phyloP scores from a whole-genome alignment of 2,888 invertebrate species.

The Sialis fuliginosa region DNA sequence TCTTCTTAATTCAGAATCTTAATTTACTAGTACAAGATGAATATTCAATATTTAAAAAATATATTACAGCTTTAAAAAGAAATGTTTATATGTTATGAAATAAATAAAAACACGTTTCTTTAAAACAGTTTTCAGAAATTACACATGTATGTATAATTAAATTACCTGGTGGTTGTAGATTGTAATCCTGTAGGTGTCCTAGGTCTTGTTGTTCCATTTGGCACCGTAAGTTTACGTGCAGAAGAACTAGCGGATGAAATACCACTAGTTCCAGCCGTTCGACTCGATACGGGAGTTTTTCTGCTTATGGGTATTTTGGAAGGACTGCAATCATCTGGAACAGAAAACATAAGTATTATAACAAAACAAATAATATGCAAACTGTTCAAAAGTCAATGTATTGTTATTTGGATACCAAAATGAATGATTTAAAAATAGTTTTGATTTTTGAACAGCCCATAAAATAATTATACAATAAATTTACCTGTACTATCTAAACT shows the following conservation, averaged over 20 bases:
- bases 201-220: constrained; percentile 29
- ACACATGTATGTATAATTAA: background rate
- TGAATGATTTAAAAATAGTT: background rate
- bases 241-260: constrained; percentile 30
- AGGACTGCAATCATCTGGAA: constrained; percentile 56
- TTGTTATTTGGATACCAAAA: constrained; percentile 2
- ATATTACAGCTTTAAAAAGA: no score
- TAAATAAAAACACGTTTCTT: no score
- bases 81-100: no score
- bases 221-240: constrained; percentile 40
- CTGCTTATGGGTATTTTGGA: constrained; percentile 68
- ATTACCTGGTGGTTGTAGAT: constrained; percentile 53
- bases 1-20: no score
- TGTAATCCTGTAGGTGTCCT: constrained; percentile 61
- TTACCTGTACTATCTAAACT: constrained; percentile 77
- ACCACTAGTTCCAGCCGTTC: constrained; percentile 14
- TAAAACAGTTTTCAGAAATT: no score
- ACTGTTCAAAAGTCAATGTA: no score
- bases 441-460: no score
- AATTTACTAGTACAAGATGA: no score
- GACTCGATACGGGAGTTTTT: constrained; percentile 38
- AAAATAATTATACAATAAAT: background rate
- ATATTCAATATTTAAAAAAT: no score
- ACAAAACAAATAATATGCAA: background rate
- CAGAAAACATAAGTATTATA: background rate